phyloP scores from a whole-genome alignment of 2,888 invertebrate species.

The Odontomyia ornata region DNA sequence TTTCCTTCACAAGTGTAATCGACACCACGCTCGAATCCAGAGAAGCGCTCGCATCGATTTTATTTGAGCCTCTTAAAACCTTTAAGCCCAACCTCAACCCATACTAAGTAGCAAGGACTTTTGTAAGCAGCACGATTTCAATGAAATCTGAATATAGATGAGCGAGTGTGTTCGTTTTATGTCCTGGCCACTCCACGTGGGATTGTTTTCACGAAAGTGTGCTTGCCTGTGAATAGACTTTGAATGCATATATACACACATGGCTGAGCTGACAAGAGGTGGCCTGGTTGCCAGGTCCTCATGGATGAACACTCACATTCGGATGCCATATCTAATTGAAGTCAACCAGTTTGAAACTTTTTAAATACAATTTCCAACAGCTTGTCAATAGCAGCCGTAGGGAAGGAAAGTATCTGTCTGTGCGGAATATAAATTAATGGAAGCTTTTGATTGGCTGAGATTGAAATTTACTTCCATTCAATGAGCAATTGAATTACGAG shows the following conservation, averaged over 20 bases:
- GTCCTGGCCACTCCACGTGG: no score
- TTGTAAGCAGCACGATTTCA: no score
- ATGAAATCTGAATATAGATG: no score
- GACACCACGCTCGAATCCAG: no score
- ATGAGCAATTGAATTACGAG: slow-evolving; percentile 48
- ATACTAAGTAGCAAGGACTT: no score
- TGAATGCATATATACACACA: not conserved
- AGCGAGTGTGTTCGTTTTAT: no score
- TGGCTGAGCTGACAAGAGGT: not conserved
- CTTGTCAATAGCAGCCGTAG: slow-evolving; percentile 20
- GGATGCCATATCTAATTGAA: slow-evolving; percentile 22
- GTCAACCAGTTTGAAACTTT: slow-evolving; percentile 41
- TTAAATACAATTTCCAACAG: slow-evolving; percentile 39
- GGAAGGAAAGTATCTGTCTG: slow-evolving; percentile 8
- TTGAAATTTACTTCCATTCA: slow-evolving; percentile 49
- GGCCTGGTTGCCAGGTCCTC: not conserved
- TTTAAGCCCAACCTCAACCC: no score
- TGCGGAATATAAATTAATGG: slow-evolving; percentile 35
- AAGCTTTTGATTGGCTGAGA: slow-evolving; percentile 40
- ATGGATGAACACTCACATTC: not conserved
- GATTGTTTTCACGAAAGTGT: no score
- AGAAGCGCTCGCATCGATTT: no score
- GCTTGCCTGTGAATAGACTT: no score
- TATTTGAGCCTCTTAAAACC: no score
- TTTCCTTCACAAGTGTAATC: no score